Evolutionary conservation across 2,797 vertebrate species (phyloP), one percentile per base, ranked within the genome.

Genomic region (Brotula barbata): DNA sequence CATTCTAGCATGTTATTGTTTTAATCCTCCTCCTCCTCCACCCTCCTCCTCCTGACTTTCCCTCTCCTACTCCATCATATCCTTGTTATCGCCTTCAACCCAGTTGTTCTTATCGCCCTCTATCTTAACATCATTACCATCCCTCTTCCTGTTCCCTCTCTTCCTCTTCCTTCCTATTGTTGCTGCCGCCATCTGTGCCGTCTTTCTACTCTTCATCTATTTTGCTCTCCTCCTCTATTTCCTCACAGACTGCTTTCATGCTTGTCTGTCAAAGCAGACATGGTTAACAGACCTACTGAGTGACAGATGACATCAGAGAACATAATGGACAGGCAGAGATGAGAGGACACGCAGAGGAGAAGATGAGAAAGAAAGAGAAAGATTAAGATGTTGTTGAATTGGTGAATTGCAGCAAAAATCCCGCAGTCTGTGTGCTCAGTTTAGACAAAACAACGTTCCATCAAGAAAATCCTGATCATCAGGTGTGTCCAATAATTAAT

Each of bases 151-250:
- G 44, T 28, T 36, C 34, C 52, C 15, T 51, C n/a, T 50, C 39
- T 65, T 40, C 6, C 22, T 37, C 56, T 71, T 45, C 43, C 51
- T 66, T 16, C 56, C 49, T 60, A 17, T 73, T 58, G 41, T 74
- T 52, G 40, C 53, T n/a, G 9, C 48, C 39, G 42, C 73, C 61
- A 67, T 76, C 64, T 70, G 68, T 76, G 37, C 23, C 22, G 13
- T 68, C 44, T 47, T 47, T 21, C 7, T 40, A 1, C 63, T 58
- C 28, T 3, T 48, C 28, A 1, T 23, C 9, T 43, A 12, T n/a
- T 57, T 17, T 54, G 12, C 36, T 25, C 14, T 36, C 21, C 6
- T 25, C 28, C 53, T 58, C 48, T 33, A 54, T 44, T 17, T 65
- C 41, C 16, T 64, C 22, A 37, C 53, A 58, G 47, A 58, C 48